Evolutionary conservation across 2,113 vertebrate species (phyloP).

Genomic region (Sterna hirundo): DNA sequence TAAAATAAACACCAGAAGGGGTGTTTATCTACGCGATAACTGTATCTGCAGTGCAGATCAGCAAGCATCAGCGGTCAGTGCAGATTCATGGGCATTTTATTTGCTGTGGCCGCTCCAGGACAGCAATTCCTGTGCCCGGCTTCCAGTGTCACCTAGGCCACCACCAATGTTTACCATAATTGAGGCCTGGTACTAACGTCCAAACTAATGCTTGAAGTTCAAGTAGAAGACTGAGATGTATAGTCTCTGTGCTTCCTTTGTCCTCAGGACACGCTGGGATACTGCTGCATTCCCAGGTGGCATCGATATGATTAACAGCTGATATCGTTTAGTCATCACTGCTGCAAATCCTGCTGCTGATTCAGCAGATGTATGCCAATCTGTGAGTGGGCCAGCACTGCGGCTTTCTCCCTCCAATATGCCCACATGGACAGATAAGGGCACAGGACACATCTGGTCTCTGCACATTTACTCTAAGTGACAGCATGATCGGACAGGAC

Average conservation of each 20-base stretch:
- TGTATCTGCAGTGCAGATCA: background rate
- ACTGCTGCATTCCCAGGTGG: background rate
- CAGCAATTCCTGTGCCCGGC: background rate
- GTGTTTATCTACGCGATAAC: background rate
- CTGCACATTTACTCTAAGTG: too few species aligned
- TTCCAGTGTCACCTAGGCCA: background rate
- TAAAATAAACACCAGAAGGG: background rate
- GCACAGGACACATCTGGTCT: background rate
- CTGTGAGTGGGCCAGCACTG: background rate
- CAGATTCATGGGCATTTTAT: background rate
- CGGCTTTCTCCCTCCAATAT: background rate
- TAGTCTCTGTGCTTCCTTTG: background rate
- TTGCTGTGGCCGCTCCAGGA: background rate
- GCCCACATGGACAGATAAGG: background rate
- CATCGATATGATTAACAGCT: background rate
- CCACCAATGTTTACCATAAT: background rate
- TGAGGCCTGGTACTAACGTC: background rate
- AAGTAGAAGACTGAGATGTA: background rate
- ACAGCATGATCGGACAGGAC: background rate
- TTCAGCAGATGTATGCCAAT: background rate
- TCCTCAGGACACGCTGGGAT: background rate
- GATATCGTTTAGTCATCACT: background rate
- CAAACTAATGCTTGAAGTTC: background rate
- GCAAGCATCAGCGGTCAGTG: background rate
- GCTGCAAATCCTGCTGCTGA: background rate